Percentiles rank a stretch among this genome's conserved stretches.
These are phyloP conservation scores for Hippocampus abdominalis DNA, from an alignment of 2,113 vertebrate species.

Conservation along the genomic window DNA sequence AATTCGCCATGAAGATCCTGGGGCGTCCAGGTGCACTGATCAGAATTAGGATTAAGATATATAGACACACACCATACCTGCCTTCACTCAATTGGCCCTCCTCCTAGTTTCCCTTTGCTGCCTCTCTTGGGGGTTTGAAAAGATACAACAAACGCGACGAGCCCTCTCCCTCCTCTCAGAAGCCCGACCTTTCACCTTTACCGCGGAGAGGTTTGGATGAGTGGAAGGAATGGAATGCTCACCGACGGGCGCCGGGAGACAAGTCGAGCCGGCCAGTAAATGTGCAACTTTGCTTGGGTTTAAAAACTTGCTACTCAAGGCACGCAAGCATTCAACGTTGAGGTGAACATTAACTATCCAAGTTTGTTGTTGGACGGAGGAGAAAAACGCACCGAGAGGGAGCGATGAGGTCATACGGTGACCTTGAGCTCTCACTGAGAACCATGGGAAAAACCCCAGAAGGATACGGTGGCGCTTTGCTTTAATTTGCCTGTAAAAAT, in stretches of 20 bases:
- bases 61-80: constrained; percentile 19
- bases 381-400: not conserved
- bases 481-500: constrained; percentile 46
- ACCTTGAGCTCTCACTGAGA: constrained; percentile 14
- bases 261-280: constrained; percentile 17
- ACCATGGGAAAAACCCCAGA: constrained; percentile 36
- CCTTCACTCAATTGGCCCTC: not conserved
- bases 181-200: constrained; percentile 47
- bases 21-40: constrained; percentile 21
- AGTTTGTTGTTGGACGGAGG: constrained; percentile 18
- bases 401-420: constrained; percentile 26
- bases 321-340: not conserved
- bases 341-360: constrained; percentile 13
- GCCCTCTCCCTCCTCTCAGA: constrained; percentile 3
- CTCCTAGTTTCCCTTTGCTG: not conserved
- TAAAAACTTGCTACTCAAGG: not conserved
- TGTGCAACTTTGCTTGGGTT: constrained; percentile 27
- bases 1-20: constrained; percentile 21
- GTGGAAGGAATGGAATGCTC: constrained; percentile 49
- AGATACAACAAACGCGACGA: constrained; percentile 24
- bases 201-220: constrained; percentile 34
- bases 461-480: not conserved
- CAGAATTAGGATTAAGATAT: constrained; percentile 17
- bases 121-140: not conserved
- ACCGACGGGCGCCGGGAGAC: constrained; percentile 4